Percentiles rank a stretch among this genome's conserved stretches.
phyloP scores from a whole-genome alignment of 2,113 vertebrate species.

The Microcebus jonahi region DNA sequence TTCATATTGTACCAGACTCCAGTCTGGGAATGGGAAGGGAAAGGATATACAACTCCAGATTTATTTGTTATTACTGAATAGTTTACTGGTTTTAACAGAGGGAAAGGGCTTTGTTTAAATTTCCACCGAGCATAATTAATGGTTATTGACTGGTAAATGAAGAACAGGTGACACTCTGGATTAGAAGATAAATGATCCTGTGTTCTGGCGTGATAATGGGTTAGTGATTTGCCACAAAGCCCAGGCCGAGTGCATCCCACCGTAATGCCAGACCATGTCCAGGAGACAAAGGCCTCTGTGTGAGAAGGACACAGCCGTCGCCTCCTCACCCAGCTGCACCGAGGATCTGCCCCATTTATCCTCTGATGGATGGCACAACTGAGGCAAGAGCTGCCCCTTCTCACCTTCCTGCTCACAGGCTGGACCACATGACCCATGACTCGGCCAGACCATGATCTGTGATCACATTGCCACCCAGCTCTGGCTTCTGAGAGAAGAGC shows the following conservation, averaged over 20 bases:
- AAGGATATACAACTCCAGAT: conserved; percentile 81
- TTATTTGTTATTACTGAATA: conserved; percentile 88
- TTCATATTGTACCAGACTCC: conserved; percentile 81
- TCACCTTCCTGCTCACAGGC: conserved; percentile 96
- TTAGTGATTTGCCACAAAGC: conserved; percentile 90
- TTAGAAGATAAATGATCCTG: conserved; percentile 91
- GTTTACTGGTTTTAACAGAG: conserved; percentile 87
- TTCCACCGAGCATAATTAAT: conserved; percentile 89
- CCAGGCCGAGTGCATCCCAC: conserved; percentile 81
- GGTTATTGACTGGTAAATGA: conserved; percentile 92
- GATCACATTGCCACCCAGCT: conserved; percentile 80
- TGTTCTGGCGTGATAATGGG: conserved; percentile 91
- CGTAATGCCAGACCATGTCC: conserved; percentile 89
- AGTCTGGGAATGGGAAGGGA: conserved; percentile 78
- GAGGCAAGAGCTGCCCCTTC: conserved; percentile 95
- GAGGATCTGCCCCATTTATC: conserved; percentile 96
- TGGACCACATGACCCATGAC: conserved; percentile 87
- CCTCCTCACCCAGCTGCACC: conserved; percentile 89
- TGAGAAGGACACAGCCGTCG: conserved; percentile 87
- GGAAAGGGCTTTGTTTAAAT: conserved; percentile 88
- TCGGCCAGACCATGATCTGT: conserved; percentile 76
- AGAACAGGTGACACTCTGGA: conserved; percentile 91
- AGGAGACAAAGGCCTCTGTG: conserved; percentile 94
- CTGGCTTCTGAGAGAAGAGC: conserved; percentile 81
- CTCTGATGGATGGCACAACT: conserved; percentile 93